Evolutionary conservation across 2,888 invertebrate species (phyloP).

Genomic region (Drosophila imparisetae): DNA sequence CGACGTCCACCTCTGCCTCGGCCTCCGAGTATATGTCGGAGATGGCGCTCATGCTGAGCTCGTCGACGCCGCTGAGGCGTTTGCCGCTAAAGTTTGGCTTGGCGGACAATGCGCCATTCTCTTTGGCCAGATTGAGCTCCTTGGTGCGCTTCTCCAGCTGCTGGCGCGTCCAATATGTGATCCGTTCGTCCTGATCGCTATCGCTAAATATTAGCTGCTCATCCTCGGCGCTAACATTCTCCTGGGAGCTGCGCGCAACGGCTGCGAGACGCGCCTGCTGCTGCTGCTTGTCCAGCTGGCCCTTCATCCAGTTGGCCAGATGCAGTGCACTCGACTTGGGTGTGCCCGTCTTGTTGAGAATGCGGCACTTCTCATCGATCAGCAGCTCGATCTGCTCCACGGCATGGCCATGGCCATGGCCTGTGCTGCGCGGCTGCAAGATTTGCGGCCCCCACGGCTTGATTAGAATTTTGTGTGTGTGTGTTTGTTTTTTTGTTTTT

Average conservation of each 20-base stretch:
- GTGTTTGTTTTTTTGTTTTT: neutral
- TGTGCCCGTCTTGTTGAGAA: constrained; percentile 87
- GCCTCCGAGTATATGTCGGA: constrained; percentile 81
- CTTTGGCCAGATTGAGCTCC: constrained; percentile 88
- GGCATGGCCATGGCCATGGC: constrained; percentile 69
- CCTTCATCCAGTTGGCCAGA: constrained; percentile 92
- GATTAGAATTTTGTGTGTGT: constrained; percentile 14
- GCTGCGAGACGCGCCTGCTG: constrained; percentile 83
- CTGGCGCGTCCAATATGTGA: constrained; percentile 89
- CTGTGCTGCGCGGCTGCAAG: constrained; percentile 61
- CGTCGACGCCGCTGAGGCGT: constrained; percentile 84
- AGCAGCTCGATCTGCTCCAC: constrained; percentile 86
- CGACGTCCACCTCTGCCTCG: constrained; percentile 66
- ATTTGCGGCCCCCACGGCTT: constrained; percentile 11
- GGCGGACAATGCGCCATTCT: constrained; percentile 79
- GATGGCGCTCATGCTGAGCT: constrained; percentile 84
- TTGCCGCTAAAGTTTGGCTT: constrained; percentile 80
- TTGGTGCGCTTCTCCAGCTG: constrained; percentile 89
- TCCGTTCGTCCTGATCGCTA: constrained; percentile 83
- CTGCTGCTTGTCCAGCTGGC: constrained; percentile 88
- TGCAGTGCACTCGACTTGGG: constrained; percentile 90
- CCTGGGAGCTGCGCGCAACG: constrained; percentile 73
- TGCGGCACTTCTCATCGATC: constrained; percentile 88
- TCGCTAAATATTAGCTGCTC: constrained; percentile 79
- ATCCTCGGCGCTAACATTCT: constrained; percentile 83